phyloP scores from a whole-genome alignment of 2,113 vertebrate species.

The Menidia beryllina region DNA sequence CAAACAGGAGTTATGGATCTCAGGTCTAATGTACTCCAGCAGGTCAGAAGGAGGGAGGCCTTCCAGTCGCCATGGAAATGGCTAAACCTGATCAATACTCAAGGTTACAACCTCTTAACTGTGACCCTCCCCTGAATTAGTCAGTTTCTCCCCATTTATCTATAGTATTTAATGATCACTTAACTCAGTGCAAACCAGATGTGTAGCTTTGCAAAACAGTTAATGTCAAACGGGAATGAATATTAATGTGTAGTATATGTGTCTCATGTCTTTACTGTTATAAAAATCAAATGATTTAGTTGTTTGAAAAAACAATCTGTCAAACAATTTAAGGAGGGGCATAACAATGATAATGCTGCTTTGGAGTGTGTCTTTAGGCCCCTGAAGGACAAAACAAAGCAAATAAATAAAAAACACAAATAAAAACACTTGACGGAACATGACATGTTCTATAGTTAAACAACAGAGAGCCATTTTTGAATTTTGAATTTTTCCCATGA shows the following conservation, averaged over 20 bases:
- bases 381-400: not conserved
- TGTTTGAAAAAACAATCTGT: not conserved
- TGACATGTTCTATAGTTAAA: not conserved
- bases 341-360: not conserved
- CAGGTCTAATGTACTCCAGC: constrained; percentile 98
- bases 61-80: constrained; percentile 96
- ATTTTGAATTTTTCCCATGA: too few relatives aligned
- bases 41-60: constrained; percentile 89
- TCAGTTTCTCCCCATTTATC: constrained; percentile 36
- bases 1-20: constrained; percentile 92
- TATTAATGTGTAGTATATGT: not conserved
- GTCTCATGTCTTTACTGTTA: not conserved
- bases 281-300: not conserved
- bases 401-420: not conserved
- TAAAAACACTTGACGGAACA: not conserved
- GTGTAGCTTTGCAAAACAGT: not conserved
- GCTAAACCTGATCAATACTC: constrained; percentile 97
- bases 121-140: constrained; percentile 56
- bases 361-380: too few relatives aligned
- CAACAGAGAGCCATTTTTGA: not conserved
- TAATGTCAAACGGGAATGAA: not conserved
- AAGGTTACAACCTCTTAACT: constrained; percentile 89
- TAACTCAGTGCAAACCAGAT: not conserved
- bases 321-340: not conserved
- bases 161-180: constrained; percentile 5